Percentiles rank a stretch among this genome's conserved stretches.
phyloP scores from a whole-genome alignment of 2,113 vertebrate species.

The Ciconia boyciana region DNA sequence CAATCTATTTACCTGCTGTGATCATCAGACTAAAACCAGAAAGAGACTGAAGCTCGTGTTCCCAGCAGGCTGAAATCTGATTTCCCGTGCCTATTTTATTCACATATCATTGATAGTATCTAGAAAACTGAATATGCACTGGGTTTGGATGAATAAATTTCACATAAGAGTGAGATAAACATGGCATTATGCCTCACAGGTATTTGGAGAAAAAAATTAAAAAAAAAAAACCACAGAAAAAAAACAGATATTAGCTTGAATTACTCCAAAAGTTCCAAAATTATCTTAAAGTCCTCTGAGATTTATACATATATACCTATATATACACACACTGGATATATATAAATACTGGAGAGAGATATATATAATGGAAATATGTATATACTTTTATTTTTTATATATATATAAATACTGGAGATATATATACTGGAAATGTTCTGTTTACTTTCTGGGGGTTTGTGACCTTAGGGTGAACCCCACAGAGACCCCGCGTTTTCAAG shows the following conservation, averaged over 20 bases:
- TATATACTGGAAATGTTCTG: background rate
- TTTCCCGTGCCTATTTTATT: background rate
- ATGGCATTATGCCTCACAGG: background rate
- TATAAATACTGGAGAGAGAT: background rate
- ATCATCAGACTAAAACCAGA: background rate
- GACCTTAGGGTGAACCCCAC: constrained; percentile 17
- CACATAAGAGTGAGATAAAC: background rate
- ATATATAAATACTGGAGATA: background rate
- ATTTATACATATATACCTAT: background rate
- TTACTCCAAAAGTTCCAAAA: background rate
- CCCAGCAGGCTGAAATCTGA: constrained; percentile 14
- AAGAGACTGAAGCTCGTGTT: background rate
- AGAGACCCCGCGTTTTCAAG: background rate
- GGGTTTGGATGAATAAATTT: background rate
- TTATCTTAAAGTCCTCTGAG: background rate
- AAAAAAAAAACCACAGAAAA: background rate
- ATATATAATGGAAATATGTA: background rate
- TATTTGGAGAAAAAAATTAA: background rate
- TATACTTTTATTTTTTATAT: background rate
- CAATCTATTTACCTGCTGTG: background rate
- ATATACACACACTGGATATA: background rate
- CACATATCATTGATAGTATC: background rate
- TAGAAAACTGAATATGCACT: background rate
- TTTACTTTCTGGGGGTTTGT: constrained; percentile 3
- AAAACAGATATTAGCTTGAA: background rate